Percentiles rank a stretch among this genome's conserved stretches.
These are phyloP conservation scores for Pogona vitticeps DNA, from an alignment of 2,113 vertebrate species.

Conservation along the genomic window DNA sequence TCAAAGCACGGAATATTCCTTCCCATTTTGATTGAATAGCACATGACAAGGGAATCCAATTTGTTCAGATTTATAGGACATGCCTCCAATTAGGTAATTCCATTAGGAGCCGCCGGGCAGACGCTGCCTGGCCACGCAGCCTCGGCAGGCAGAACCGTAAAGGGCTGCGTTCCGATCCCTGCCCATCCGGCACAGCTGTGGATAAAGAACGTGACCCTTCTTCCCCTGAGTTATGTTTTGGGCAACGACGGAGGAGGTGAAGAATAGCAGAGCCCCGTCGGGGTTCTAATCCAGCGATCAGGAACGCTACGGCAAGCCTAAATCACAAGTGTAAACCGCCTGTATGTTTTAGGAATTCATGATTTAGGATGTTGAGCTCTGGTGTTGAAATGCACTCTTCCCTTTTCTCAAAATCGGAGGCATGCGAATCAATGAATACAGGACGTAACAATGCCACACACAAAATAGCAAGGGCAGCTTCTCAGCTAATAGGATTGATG, in stretches of 20 bases:
- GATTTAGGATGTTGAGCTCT: slow-evolving; percentile 65
- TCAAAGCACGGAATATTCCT: slow-evolving; percentile 53
- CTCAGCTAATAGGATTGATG: too few species aligned
- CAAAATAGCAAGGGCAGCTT: too few species aligned
- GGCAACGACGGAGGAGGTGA: slow-evolving; percentile 60
- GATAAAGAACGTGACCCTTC: slow-evolving; percentile 63
- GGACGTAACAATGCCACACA: too few species aligned
- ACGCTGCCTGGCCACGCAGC: slow-evolving; percentile 56
- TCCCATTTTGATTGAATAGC: slow-evolving; percentile 69
- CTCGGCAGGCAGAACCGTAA: slow-evolving; percentile 57
- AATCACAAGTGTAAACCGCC: slow-evolving; percentile 64
- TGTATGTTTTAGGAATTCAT: slow-evolving; percentile 69
- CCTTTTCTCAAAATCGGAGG: slow-evolving; percentile 44
- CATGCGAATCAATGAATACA: too few species aligned
- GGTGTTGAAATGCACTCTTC: slow-evolving; percentile 68
- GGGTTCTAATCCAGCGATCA: slow-evolving; percentile 63
- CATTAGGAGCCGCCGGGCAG: slow-evolving; percentile 66
- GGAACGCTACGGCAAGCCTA: slow-evolving; percentile 68
- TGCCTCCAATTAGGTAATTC: slow-evolving; percentile 74
- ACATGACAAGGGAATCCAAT: slow-evolving; percentile 71
- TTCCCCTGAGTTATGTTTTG: slow-evolving; percentile 51
- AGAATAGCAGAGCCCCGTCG: slow-evolving; percentile 66
- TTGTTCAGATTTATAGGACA: slow-evolving; percentile 73
- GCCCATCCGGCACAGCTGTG: slow-evolving; percentile 58
- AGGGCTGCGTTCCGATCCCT: slow-evolving; percentile 56